phyloP scores from a whole-genome alignment of 2,888 invertebrate species.

The Drosophila buzzatii region DNA sequence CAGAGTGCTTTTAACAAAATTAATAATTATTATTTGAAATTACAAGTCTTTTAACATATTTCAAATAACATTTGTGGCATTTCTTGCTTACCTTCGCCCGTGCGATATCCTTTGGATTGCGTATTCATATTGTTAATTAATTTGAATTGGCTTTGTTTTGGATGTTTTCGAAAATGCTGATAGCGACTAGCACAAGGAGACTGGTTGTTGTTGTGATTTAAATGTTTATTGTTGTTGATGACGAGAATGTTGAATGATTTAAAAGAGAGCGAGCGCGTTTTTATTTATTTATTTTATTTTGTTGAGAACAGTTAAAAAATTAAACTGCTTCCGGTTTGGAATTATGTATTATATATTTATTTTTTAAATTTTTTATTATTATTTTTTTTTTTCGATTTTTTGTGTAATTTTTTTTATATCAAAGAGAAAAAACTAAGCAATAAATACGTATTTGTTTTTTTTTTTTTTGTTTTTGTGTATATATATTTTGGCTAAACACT shows the following conservation, averaged over 20 bases:
- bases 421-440: conserved; percentile 81
- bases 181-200: conserved; percentile 72
- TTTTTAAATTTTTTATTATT: conserved; percentile 9
- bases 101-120: conserved; percentile 84
- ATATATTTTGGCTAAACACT: conserved; percentile 82
- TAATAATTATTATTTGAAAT: too few species aligned
- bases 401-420: conserved; percentile 66
- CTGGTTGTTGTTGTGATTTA: conserved; percentile 54
- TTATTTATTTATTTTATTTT: background rate
- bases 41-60: background rate
- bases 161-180: conserved; percentile 68
- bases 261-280: conserved; percentile 41
- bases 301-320: conserved; percentile 44
- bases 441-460: conserved; percentile 76
- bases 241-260: conserved; percentile 61
- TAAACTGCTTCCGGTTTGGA: conserved; percentile 25
- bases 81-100: conserved; percentile 83
- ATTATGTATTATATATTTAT: conserved; percentile 22
- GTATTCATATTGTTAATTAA: conserved; percentile 82
- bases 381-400: conserved; percentile 48
- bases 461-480: conserved; percentile 57
- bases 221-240: conserved; percentile 50
- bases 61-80: background rate
- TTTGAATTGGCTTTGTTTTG: conserved; percentile 26
- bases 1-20: too few species aligned